Evolutionary conservation across 2,113 vertebrate species (phyloP).

Genomic region (Sceloporus undulatus): DNA sequence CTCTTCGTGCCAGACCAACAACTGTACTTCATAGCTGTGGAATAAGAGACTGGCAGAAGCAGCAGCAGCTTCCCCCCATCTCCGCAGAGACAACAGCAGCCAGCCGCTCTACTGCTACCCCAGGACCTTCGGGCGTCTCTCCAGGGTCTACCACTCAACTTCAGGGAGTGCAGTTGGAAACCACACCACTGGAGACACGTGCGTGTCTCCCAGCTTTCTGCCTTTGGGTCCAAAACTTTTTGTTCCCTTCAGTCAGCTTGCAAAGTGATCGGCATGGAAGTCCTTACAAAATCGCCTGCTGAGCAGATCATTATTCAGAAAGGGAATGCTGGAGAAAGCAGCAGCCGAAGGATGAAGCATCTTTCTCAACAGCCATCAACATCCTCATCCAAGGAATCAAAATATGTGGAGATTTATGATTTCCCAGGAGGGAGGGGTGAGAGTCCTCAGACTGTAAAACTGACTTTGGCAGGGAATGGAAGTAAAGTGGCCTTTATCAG

Average conservation of each 20-base stretch:
- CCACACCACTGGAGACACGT: slow-evolving; percentile 50
- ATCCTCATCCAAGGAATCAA: slow-evolving; percentile 54
- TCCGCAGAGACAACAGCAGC: slow-evolving; percentile 52
- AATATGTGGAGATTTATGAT: slow-evolving; percentile 73
- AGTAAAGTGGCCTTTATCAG: slow-evolving; percentile 70
- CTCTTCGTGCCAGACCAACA: slow-evolving; percentile 63
- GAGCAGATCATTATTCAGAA: slow-evolving; percentile 46
- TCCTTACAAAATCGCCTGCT: slow-evolving; percentile 42
- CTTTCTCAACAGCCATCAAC: slow-evolving; percentile 48
- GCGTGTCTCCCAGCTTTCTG: slow-evolving; percentile 67
- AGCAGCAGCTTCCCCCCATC: slow-evolving; percentile 51
- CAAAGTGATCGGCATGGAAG: slow-evolving; percentile 61
- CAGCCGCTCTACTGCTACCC: slow-evolving; percentile 11
- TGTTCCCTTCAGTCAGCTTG: slow-evolving; percentile 29
- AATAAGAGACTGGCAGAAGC: slow-evolving; percentile 58
- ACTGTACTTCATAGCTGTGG: slow-evolving; percentile 62
- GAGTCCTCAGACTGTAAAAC: slow-evolving; percentile 62
- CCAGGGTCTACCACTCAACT: slow-evolving; percentile 55
- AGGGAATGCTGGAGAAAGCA: slow-evolving; percentile 56
- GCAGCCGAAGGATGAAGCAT: slow-evolving; percentile 30
- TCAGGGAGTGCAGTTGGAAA: slow-evolving; percentile 56
- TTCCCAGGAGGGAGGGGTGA: slow-evolving; percentile 34
- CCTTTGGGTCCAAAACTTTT: slow-evolving; percentile 64
- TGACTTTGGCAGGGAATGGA: slow-evolving; percentile 60
- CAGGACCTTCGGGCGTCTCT: slow-evolving; percentile 43